These are phyloP conservation scores for Muscina levida DNA, from an alignment of 2,888 invertebrate species.

Conservation along the genomic window DNA sequence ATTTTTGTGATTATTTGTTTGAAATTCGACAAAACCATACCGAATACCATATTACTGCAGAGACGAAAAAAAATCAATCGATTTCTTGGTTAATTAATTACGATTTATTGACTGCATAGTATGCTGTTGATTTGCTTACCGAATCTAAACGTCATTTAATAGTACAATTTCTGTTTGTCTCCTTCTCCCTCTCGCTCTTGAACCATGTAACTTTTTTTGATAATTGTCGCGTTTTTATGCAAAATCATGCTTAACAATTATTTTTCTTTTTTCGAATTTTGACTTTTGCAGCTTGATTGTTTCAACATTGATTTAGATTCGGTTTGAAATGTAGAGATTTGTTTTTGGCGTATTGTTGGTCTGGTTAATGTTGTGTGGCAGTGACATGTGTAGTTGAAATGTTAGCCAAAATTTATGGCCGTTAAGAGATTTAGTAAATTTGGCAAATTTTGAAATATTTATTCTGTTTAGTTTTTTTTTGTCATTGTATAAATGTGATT, in stretches of 20 bases:
- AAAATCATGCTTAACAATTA: constrained; percentile 60
- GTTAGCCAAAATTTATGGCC: constrained; percentile 45
- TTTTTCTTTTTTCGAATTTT: constrained; percentile 43
- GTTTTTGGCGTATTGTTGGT: constrained; percentile 47
- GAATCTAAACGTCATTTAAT: constrained; percentile 58
- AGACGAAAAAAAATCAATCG: constrained; percentile 61
- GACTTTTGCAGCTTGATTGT: constrained; percentile 51
- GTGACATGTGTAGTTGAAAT: constrained; percentile 59
- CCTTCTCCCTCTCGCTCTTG: constrained; percentile 28
- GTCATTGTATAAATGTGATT: constrained; percentile 49
- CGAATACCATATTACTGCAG: constrained; percentile 3
- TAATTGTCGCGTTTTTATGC: constrained; percentile 57
- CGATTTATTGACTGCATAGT: constrained; percentile 78
- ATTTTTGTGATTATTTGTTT: constrained; percentile 5
- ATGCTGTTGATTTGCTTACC: constrained; percentile 74
- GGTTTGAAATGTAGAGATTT: constrained; percentile 17
- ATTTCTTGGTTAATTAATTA: constrained; percentile 77
- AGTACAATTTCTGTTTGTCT: constrained; percentile 29
- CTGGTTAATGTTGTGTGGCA: constrained; percentile 51
- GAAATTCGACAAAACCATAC: neutral
- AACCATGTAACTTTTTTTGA: constrained; percentile 40
- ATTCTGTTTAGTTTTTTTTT: neutral
- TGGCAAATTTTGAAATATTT: constrained; percentile 19
- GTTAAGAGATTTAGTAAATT: constrained; percentile 27
- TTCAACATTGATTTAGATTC: constrained; percentile 53